Evolutionary conservation across 1,140 invertebrate genomes (phyloP), one percentile per base, ranked within the genome.

Genomic region (Drosophila micromelanica): DNA sequence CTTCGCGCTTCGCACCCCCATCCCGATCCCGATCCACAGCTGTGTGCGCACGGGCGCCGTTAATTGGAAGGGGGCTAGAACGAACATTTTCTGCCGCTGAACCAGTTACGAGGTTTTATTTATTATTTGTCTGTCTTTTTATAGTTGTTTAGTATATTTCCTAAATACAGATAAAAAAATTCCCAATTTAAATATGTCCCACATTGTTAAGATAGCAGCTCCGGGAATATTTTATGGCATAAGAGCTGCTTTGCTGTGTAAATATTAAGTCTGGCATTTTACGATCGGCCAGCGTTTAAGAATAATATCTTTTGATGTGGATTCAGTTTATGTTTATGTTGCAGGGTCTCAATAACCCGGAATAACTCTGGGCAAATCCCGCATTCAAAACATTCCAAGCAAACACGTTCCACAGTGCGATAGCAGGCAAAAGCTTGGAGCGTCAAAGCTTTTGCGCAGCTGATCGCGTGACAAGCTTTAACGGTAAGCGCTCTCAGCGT

Each of bases 111-210:
- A 9, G 32, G 7, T 13, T 5, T 20, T 45, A 30, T 48, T 76
- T 69, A 55, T 32, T 73, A 76, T 80, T 65, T 60, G 68, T 73
- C 79, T 61, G 76, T 80, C 71, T 45, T 30, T 46, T 62, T 51
- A 54, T 73, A 23, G 63, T 63, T 40, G 60, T 55, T 62, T 46
- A 15, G 30, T 49, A 23, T 55, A 38, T 56, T 52, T 61, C 63
- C 64, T 74, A 82, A 51, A 54, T 45, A 27, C 7, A 40, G 49
- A 70, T 62, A 63, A 55, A 13, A 48, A 38, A 0, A 7, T 49
- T 49, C 9, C 15, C 59, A 52, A 64, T 46, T 38, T 54, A 45
- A 46, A 46, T 60, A 46, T 30, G 11, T 45, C 15, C 4, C 5
- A 15, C 15, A 45, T 45, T n/a, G 9, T 60, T 35, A 43, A 56